Evolutionary conservation across 2,888 invertebrate genomes (phyloP), one percentile per base, ranked within the genome.

Genomic region (Caenorhabditis sp.): DNA sequence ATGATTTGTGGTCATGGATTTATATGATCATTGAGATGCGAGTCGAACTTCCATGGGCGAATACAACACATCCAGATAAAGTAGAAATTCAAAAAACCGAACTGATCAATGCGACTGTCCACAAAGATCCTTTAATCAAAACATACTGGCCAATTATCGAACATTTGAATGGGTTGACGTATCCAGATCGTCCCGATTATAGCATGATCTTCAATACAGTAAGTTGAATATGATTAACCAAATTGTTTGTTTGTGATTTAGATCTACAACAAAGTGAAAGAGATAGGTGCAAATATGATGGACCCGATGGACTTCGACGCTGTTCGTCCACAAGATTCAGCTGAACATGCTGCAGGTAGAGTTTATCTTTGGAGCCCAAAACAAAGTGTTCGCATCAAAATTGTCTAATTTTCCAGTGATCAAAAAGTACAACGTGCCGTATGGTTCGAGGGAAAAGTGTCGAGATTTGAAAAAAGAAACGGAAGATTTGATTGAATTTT

Each of bases 231-330:
- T 8, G 8, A 12, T 26, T 62, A 4, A 26, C 51, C 24, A 5
- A 10, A 62, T 8, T 19, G 4, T 5, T 23, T 8, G 17, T 10
- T 66, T 43, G 59, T 58, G 8, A 8, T 36, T 14, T 36, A 62
- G 62, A 14, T 63, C 2, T 12, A 23, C 17, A 27, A 17, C 19
- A 55, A 37, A 24, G 10, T 74, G 61, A 51, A 23, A 4, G 66
- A 62, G 26, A 27, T 64, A 23, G 62, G 61, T 0, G 63, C 31
- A 26, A 74, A 66, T n/a, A 62, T 64, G 31, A 57, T 65, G 43
- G 74, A 74, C 62, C 74, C 74, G 27, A 69, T 74, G 66, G 74
- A 74, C 43, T 74, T 66, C 26, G 74, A 69, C 26, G 21, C 23
- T 19, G 8, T 69, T 6, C 62, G 69, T 10, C 57, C 37, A 37